Base-by-base conservation (phyloP, 2,797 vertebrate species). In the Sciurus vulgaris region DNA sequence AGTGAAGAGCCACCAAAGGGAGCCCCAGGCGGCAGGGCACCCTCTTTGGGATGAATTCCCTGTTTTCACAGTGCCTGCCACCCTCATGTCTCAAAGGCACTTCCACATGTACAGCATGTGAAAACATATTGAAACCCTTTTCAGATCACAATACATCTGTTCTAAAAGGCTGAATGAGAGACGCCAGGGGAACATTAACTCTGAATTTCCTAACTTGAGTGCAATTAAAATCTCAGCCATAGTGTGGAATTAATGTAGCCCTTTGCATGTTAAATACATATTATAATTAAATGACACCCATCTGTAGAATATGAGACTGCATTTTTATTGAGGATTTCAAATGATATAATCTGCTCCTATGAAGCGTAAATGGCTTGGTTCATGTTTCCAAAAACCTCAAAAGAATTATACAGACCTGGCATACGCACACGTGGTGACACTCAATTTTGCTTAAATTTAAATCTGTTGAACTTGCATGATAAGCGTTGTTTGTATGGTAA, bases 251-350 rank as follows among this genome's bases (percentile, higher is more conserved):
- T 98, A 95, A 96, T 91, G 79, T 95, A 97, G 97, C 94, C 97
- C 95, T 98, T 97, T 98, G 94, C 92, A 97, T 97, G 97, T 98
- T 97, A 98, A 98, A 98, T 97, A 97, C 93, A 96, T 97, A 97
- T 97, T 98, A 97, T 98, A 98, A 98, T 97, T 97, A 97, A 97
- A 96, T 92, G 97, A 98, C 97, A 97, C 96, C 97, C 97, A 97
- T 98, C 97, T 97, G 97, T 94, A 98, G 97, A 97, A 92, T 97
- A 98, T 94, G 97, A 97, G 97, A 97, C 92, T 97, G 96, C 97
- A 97, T 97, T 97, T 98, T 98, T 97, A 97, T 96, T 74, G 97
- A 97, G 96, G 97, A 97, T 97, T 97, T 96, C 92, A 92, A 97
- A 97, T 95, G 97, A 96, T 92, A 97, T 97, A 97, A 97, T 97